Evolutionary conservation across 2,797 vertebrate species (phyloP), one percentile per base, ranked within the genome.

Genomic region (Centroberyx gerrardi): DNA sequence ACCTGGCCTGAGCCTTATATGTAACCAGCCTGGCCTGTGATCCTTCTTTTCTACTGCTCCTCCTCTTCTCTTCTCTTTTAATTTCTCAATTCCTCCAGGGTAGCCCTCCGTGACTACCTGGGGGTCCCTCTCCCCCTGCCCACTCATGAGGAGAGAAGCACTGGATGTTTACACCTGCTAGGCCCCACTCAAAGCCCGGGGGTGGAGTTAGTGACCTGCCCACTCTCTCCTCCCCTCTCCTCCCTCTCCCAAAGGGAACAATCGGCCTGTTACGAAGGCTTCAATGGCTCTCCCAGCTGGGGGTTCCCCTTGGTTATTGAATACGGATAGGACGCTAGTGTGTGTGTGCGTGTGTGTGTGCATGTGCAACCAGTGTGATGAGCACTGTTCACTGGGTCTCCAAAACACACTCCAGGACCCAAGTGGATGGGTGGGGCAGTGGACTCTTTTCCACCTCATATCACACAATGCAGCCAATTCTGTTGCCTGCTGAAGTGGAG

Each of bases 281-380:
- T 95, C 94, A 95, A 96, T 95, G 87, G 92, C 90, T 88, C 85
- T 93, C 95, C 90, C 95, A 95, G 94, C 94, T 94, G 94, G 95
- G 94, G 92, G 85, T 90, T 92, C 88, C 80, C 85, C 87, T 86
- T 81, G 71, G 86, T 91, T 92, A 88, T 87, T 91, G 86, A 93
- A 87, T 83, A 85, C 31, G 88, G 88, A 78, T 81, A 33, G 84
- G 46, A 78, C 48, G 28, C 75, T 72, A 62, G 74, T 74, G 82
- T 2, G 33, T 60, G 78, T 67, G 55, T 59, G 69, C 67, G 64
- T 80, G 71, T 56, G 66, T 36, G 71, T 68, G 78, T 49, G 70
- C 65, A 76, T 81, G 83, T 80, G 90, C 84, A 88, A 56, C 72
- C 78, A 81, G 85, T 93, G 91, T 92, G 93, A 93, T 93, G 92